Conservation (phyloP, 2,113 vertebrate genomes). For the Gavia stellata region DNA sequence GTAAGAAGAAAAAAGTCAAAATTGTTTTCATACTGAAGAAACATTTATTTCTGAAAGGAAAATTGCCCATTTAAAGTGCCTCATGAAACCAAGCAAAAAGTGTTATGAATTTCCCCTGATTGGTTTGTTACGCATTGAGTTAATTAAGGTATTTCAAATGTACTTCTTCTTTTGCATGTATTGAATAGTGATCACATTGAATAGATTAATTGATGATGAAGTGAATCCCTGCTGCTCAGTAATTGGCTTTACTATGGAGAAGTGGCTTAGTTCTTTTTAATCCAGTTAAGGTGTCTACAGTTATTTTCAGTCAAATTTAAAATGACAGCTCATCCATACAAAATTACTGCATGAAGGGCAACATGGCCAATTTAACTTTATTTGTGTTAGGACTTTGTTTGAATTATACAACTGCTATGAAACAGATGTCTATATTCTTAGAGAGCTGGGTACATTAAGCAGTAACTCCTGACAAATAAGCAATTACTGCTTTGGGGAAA, state of each 20-base stretch:
- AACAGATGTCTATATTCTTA: background rate
- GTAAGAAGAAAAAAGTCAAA: background rate
- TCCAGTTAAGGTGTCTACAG: conserved; percentile 62
- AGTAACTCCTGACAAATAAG: background rate
- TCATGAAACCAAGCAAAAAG: background rate
- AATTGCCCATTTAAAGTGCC: background rate
- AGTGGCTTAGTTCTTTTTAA: conserved; percentile 54
- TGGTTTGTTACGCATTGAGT: background rate
- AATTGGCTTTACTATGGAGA: conserved; percentile 58
- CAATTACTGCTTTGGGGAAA: background rate
- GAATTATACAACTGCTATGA: background rate
- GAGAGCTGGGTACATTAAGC: background rate
- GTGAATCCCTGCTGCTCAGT: conserved; percentile 58
- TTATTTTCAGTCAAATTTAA: conserved; percentile 66
- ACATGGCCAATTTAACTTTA: conserved; percentile 31
- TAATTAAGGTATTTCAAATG: conserved; percentile 41
- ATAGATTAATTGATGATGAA: conserved; percentile 49
- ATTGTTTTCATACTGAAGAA: background rate
- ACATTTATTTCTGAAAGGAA: background rate
- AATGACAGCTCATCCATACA: conserved; percentile 47
- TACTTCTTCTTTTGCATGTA: background rate
- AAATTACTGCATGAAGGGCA: conserved; percentile 10
- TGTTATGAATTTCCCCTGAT: background rate
- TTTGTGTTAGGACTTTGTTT: background rate
- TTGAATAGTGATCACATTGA: conserved; percentile 37